Evolutionary conservation across 64 coral and sea anemone genomes (phyloP), one percentile per base, ranked within the genome.

Genomic region (Actinia tenebrosa): DNA sequence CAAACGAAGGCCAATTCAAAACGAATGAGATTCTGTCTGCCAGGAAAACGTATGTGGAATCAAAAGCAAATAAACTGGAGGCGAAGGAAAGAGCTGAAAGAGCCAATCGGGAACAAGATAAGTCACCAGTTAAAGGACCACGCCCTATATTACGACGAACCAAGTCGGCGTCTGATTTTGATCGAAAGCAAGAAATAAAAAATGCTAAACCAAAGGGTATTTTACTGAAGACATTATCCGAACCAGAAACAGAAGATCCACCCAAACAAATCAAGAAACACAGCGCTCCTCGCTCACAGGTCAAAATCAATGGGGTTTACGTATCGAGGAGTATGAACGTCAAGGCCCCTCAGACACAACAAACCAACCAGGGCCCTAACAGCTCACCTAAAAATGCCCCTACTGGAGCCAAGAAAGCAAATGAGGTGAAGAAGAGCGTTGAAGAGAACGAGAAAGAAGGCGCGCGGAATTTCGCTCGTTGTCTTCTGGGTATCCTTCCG

Each of bases 401-500:
- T n/a, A 61, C 53, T 75, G 90, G 87, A n/a, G 90, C 84, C 37
- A 92, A 90, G 44, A 99, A 93, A 85, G 91, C 89, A 55, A 92
- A 58, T 37, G 97, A 99, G 22, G 92, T 93, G 25, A 95, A 95
- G 46, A 99, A 93, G 44, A 93, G 86, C 37, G 97, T 99, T 0
- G 97, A 99, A 68, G 97, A 99, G 89, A 95, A 99, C 56, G 97
- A 99, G 64, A 99, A 93, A 58, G 97, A 99, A 78, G 97, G 97
- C 17, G 97, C 97, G 20, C 58, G 97, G 55, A 99, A 99, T 80
- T 99, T 99, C 53, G 94, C 97, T 77, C 97, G 97, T 18, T 99
- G 97, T 86, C 89, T 99, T 18, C 91, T 99, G 7, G 97, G 97
- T 25, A 99, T 99, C 53, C 88, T 99, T n/a, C 97, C 97, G 9